Evolutionary conservation across 2,888 invertebrate genomes (phyloP).

Genomic region (Sarcophaga rosellei): DNA sequence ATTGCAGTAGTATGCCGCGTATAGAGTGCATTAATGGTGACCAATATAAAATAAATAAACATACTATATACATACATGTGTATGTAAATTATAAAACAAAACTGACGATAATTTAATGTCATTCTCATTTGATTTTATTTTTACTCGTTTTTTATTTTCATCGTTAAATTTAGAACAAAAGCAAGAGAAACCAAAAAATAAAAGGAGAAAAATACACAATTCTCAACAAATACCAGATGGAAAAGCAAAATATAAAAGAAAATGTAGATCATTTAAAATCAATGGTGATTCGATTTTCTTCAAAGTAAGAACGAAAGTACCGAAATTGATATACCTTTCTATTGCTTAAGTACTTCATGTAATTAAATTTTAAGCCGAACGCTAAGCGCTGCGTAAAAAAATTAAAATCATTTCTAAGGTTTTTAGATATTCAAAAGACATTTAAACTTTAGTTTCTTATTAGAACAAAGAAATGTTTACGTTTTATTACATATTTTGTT

Average conservation of each 20-base stretch:
- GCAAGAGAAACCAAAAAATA: not conserved
- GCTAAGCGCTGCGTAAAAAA: no score
- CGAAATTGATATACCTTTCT: not conserved
- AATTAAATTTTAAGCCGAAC: no score
- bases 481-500: not conserved
- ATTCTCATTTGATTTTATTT: not conserved
- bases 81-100: conserved; percentile 10
- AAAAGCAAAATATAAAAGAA: not conserved
- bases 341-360: not conserved
- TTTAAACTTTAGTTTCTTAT: no score
- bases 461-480: no score
- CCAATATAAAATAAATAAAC: not conserved
- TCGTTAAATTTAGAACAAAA: conserved; percentile 37
- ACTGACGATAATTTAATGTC: conserved; percentile 20
- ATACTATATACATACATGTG: not conserved
- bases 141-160: not conserved
- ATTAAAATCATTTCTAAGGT: no score
- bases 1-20: not conserved
- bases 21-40: not conserved
- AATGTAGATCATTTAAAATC: not conserved
- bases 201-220: not conserved
- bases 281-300: not conserved
- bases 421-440: no score
- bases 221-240: not conserved
- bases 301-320: not conserved